Base-by-base conservation (phyloP, 2,797 vertebrate species). In the Myotis pilosus region DNA sequence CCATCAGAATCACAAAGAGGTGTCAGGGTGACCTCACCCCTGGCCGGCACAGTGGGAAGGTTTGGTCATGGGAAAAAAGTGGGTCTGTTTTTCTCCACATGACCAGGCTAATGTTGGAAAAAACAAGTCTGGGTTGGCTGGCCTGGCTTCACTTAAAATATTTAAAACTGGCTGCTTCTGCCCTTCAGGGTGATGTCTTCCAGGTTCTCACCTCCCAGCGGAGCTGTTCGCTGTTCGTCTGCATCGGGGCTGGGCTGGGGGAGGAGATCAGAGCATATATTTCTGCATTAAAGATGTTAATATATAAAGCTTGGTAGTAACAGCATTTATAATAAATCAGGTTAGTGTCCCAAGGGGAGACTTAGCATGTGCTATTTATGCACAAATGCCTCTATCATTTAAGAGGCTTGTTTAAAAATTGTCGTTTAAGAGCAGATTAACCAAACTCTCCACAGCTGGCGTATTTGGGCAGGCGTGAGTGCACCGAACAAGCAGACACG, bases 251-350 rank as follows among this genome's bases (percentile, higher is more conserved):
- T 81, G 75, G 66, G 74, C 86, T 71, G 82, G 28, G 75, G 51
- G 97, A 97, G 92, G 94, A 97, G 94, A 96, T 97, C 94, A 97
- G 96, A 95, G 97, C 97, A 94, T 97, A 72, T 85, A 96, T 97
- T 98, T 98, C 96, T 95, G 53, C 96, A 92, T 96, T 97, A 96
- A 97, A 97, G 97, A 95, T 95, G 97, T 97, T 97, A 97, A 94
- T 97, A 38, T 95, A 93, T 87, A 97, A 84, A 96, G 66, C 90
- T 64, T 94, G 97, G 95, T 97, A 95, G 96, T 98, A 97, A 78
- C 84, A 79, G 83, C 74, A 44, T n/a, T 98, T 97, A 97, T 96
- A 98, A 97, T 98, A 97, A 97, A 97, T 95, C 91, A 92, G 95
- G 96, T 97, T 97, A 97, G 75, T 85, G 96, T 96, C 98, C 92